Evolutionary conservation across 2,797 vertebrate species (phyloP).

Genomic region (Macropodus opercularis): DNA sequence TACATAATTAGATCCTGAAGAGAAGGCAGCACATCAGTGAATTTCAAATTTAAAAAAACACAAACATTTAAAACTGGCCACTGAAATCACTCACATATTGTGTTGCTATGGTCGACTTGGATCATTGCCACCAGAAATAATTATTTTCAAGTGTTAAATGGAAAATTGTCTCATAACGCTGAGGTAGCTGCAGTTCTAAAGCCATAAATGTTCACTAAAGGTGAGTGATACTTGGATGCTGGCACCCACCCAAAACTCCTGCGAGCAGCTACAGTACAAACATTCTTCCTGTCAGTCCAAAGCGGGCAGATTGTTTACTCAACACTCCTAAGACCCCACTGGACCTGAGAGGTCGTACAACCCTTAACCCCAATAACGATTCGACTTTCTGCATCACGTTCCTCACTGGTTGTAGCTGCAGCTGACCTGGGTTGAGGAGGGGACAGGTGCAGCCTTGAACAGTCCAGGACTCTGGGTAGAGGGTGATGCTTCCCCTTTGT

Average conservation of each 20-base stretch:
- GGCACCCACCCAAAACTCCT: constrained; percentile 42
- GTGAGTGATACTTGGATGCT: constrained; percentile 39
- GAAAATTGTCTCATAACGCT: constrained; percentile 46
- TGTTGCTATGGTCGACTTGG: constrained; percentile 6
- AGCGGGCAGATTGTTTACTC: constrained; percentile 27
- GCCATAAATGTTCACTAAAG: constrained; percentile 52
- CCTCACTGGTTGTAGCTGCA: constrained; percentile 3
- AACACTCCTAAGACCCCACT: too few species aligned
- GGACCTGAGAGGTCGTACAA: too few species aligned
- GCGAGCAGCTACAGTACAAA: constrained; percentile 22
- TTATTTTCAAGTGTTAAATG: constrained; percentile 28
- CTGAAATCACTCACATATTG: constrained; percentile 16
- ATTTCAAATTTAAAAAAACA: constrained; percentile 6
- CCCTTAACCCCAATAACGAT: too few species aligned
- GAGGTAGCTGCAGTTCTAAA: constrained; percentile 38
- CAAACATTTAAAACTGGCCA: too few species aligned
- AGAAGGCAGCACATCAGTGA: constrained; percentile 1
- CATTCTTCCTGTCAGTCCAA: constrained; percentile 49
- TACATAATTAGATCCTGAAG: constrained; percentile 87
- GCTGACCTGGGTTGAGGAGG: constrained; percentile 91
- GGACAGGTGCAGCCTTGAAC: constrained; percentile 91
- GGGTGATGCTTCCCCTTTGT: constrained; percentile 79
- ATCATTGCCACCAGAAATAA: constrained; percentile 30
- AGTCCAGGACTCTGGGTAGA: constrained; percentile 94
- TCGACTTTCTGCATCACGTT: constrained; percentile 24